phyloP scores from a whole-genome alignment of 2,113 vertebrate species.

The Tympanuchus pallidicinctus region DNA sequence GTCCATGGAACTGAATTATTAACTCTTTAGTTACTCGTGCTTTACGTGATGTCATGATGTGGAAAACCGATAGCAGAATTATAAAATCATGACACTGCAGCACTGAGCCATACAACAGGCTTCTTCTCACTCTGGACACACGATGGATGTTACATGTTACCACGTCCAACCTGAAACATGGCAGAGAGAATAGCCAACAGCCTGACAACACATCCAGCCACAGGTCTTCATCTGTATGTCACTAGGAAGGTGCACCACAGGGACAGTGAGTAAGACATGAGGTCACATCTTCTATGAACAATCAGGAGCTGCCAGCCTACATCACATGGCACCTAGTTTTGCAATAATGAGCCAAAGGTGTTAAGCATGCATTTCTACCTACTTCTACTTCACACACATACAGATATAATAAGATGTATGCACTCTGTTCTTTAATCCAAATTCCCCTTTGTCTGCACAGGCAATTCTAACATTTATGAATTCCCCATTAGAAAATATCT shows the following conservation, averaged over 20 bases:
- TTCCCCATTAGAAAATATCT: neutral
- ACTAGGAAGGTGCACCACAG: neutral
- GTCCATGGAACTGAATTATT: no score
- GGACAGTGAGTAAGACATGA: neutral
- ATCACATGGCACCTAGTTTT: neutral
- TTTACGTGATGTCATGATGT: no score
- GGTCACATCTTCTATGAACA: neutral
- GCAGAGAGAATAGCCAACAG: neutral
- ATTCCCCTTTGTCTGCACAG: neutral
- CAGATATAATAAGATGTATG: neutral
- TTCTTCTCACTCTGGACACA: fast-evolving
- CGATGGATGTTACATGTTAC: neutral
- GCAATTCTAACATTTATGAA: neutral
- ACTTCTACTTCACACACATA: neutral
- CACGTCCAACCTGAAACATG: neutral
- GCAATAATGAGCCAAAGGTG: neutral
- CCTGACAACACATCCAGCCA: neutral
- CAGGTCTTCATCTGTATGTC: neutral
- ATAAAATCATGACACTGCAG: neutral
- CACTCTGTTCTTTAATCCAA: neutral
- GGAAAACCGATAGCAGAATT: no score
- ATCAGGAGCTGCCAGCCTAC: neutral
- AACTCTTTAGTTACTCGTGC: no score
- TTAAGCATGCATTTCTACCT: neutral
- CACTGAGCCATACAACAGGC: fast-evolving